Evolutionary conservation across 2,888 invertebrate genomes (phyloP).

Genomic region (Platerodrilus igneus): DNA sequence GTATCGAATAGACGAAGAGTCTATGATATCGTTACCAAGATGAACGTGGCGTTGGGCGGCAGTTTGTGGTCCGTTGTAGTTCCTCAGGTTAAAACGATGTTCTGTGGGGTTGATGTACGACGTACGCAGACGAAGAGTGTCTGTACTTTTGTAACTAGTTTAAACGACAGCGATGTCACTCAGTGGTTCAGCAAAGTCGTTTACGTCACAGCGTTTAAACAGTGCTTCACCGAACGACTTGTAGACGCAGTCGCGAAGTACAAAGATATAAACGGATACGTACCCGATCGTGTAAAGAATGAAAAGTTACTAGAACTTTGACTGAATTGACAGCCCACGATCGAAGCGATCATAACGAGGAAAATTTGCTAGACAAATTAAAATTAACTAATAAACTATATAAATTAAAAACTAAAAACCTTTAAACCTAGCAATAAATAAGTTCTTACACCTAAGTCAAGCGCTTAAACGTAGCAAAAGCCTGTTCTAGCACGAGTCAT

Average conservation of each 20-base stretch:
- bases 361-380: too few species aligned
- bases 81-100: slow-evolving; percentile 2
- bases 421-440: too few species aligned
- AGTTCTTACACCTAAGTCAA: too few species aligned
- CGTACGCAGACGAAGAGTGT: background rate
- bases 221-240: background rate
- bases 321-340: background rate
- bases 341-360: background rate
- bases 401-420: background rate
- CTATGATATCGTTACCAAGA: background rate
- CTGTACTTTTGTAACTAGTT: slow-evolving; percentile 6
- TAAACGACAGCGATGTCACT: slow-evolving; percentile 1
- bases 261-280: slow-evolving; percentile 1
- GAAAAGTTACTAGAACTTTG: slow-evolving; percentile 3
- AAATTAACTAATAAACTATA: too few species aligned
- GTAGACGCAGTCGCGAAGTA: background rate
- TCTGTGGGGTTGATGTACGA: slow-evolving; percentile 2
- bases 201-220: background rate
- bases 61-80: slow-evolving; percentile 3
- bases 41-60: slow-evolving; percentile 2
- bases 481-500: too few species aligned
- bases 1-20: background rate
- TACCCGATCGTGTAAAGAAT: background rate
- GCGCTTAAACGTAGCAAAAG: too few species aligned
- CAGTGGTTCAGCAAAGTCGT: slow-evolving; percentile 9